Evolutionary conservation across 2,113 vertebrate species (phyloP).

Genomic region (Coryphaenoides rupestris): DNA sequence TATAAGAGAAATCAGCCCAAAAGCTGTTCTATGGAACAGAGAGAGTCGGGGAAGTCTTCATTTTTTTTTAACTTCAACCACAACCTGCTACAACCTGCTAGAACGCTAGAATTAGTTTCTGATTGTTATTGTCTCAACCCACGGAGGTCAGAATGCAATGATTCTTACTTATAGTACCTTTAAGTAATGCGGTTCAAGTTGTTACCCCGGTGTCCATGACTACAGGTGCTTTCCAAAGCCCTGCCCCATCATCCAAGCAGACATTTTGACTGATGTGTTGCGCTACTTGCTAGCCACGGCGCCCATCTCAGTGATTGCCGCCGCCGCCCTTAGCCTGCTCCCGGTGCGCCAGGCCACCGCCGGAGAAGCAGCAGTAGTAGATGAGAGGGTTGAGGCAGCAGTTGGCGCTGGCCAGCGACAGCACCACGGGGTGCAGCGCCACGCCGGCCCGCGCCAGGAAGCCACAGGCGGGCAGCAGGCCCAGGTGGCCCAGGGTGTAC

Average conservation of each 20-base stretch:
- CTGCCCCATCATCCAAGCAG: background rate
- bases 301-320: conserved; percentile 34
- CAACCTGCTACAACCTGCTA: too few species aligned
- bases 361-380: conserved; percentile 73
- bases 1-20: too few species aligned
- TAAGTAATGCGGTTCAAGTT: too few species aligned
- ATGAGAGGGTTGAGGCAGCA: conserved; percentile 73
- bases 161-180: too few species aligned
- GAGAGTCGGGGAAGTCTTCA: too few species aligned
- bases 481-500: conserved; percentile 66
- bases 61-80: too few species aligned
- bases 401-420: conserved; percentile 67
- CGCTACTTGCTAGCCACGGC: background rate
- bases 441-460: conserved; percentile 54
- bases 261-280: background rate
- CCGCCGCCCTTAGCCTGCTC: conserved; percentile 32
- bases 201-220: too few species aligned
- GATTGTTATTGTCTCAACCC: too few species aligned
- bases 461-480: conserved; percentile 53
- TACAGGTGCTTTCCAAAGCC: too few species aligned
- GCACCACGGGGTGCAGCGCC: conserved; percentile 61
- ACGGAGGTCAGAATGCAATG: too few species aligned
- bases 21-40: too few species aligned
- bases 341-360: conserved; percentile 49
- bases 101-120: too few species aligned